Evolutionary conservation across 1,140 invertebrate species (phyloP).

Genomic region (Trachymyrmex septentrionalis): DNA sequence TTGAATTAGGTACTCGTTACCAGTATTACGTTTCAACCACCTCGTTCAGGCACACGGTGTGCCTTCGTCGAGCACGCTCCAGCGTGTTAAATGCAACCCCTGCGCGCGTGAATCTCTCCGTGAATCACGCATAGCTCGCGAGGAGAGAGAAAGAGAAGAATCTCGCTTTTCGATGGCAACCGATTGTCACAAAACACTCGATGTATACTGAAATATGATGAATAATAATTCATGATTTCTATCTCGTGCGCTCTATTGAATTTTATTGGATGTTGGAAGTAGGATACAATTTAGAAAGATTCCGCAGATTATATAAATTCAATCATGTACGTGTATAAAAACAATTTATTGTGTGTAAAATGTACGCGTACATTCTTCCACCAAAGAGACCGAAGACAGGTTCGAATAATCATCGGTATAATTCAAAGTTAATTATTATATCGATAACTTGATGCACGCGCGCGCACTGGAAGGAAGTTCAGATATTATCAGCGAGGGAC

Average conservation of each 20-base stretch:
- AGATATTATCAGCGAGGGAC: conserved; percentile 30
- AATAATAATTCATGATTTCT: not conserved
- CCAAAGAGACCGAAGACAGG: not conserved
- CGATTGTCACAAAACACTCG: not conserved
- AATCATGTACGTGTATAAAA: not conserved
- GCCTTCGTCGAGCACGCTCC: not conserved
- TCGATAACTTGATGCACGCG: conserved; percentile 29
- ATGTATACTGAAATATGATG: not conserved
- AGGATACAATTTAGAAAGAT: not conserved
- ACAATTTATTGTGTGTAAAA: not conserved
- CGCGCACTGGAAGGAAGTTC: not conserved
- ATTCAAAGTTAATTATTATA: conserved; percentile 45
- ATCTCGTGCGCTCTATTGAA: not conserved
- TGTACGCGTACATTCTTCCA: not conserved
- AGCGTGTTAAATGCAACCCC: conserved; percentile 29
- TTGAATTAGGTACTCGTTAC: conserved; percentile 85
- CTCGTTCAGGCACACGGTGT: conserved; percentile 64
- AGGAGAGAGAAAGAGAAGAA: too few species aligned
- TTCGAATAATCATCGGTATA: conserved; percentile 21
- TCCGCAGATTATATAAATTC: not conserved
- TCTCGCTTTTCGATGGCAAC: not conserved
- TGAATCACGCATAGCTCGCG: not conserved
- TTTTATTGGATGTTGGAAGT: not conserved
- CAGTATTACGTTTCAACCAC: conserved; percentile 82
- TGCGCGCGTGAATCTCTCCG: not conserved